Evolutionary conservation across 1,140 invertebrate species (phyloP).

Genomic region (Cotesia vestalis): DNA sequence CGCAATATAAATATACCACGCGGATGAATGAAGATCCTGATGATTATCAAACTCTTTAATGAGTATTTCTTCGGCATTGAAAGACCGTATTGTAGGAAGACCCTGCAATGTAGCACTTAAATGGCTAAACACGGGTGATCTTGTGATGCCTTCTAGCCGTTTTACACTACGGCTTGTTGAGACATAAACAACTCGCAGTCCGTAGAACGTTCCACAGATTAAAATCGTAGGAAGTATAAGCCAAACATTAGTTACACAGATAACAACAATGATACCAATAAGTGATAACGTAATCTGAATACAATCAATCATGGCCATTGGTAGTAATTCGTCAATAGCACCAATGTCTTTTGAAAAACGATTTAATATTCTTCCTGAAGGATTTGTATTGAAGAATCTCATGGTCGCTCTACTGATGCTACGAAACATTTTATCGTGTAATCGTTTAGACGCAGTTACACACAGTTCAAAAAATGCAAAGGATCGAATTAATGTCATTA

Average conservation of each 20-base stretch:
- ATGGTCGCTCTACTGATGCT: slow-evolving; percentile 83
- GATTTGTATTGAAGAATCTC: slow-evolving; percentile 89
- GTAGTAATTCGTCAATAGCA: slow-evolving; percentile 80
- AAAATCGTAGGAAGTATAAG: slow-evolving; percentile 70
- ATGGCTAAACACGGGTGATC: slow-evolving; percentile 76
- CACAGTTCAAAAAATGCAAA: slow-evolving; percentile 81
- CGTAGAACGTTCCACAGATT: slow-evolving; percentile 70
- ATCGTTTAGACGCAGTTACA: slow-evolving; percentile 77
- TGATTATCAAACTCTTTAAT: slow-evolving; percentile 70
- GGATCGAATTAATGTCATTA: slow-evolving; percentile 71
- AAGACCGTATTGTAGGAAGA: slow-evolving; percentile 74
- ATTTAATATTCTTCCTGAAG: slow-evolving; percentile 71
- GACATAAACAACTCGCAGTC: slow-evolving; percentile 73
- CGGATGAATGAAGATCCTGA: slow-evolving; percentile 77
- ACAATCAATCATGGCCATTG: slow-evolving; percentile 69
- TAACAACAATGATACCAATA: slow-evolving; percentile 73
- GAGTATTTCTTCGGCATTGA: slow-evolving; percentile 68
- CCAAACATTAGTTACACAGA: slow-evolving; percentile 71
- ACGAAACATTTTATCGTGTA: slow-evolving; percentile 85
- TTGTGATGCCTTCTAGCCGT: slow-evolving; percentile 73
- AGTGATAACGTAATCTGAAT: slow-evolving; percentile 68
- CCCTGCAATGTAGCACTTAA: slow-evolving; percentile 74
- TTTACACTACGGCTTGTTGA: slow-evolving; percentile 76
- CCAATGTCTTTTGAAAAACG: slow-evolving; percentile 85
- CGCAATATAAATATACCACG: slow-evolving; percentile 80